Conservation (phyloP, 2,888 invertebrate species). For the Xestia c-nigrum region DNA sequence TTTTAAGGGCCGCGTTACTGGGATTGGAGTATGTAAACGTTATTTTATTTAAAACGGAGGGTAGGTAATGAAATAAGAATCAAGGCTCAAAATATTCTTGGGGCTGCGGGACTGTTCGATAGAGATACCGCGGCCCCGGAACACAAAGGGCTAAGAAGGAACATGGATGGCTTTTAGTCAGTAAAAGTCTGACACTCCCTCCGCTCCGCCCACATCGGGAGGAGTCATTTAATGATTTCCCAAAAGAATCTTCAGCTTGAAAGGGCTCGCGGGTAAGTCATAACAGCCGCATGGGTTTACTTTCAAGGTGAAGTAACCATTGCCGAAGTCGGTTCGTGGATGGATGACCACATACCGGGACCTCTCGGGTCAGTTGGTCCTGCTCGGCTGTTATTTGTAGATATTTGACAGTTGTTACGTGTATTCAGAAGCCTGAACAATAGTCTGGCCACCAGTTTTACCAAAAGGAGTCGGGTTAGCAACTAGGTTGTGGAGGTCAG, state of each 20-base stretch:
- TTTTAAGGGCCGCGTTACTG: neutral
- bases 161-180: too few species aligned
- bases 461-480: neutral
- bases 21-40: neutral
- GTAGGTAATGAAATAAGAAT: neutral
- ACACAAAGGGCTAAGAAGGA: too few species aligned
- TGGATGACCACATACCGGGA: neutral
- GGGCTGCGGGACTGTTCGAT: too few species aligned
- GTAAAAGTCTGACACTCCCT: too few species aligned
- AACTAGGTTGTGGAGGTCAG: neutral
- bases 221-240: too few species aligned
- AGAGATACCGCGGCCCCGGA: too few species aligned
- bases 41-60: neutral
- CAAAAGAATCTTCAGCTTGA: neutral
- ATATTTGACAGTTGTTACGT: neutral
- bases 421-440: neutral
- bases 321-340: neutral
- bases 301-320: neutral
- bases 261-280: neutral
- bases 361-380: neutral
- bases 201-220: too few species aligned
- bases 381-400: neutral
- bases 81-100: neutral
- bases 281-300: neutral
- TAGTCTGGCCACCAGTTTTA: neutral